A percentile compares a stretch with the other conserved stretches of the same genome.
Evolutionary conservation across 2,113 vertebrate species (phyloP).

Genomic region (Petaurus breviceps): DNA sequence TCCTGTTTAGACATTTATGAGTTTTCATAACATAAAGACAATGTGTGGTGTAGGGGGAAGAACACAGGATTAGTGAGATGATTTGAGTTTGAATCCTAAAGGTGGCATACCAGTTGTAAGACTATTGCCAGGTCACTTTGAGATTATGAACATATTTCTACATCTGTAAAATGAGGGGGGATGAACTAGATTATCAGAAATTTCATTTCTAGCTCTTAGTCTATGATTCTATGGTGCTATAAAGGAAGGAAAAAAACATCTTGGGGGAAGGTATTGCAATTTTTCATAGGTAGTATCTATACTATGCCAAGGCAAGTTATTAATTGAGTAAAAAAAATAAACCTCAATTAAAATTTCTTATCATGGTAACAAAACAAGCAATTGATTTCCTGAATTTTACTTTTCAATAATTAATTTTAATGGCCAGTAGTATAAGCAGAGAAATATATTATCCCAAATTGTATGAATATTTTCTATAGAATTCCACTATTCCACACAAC

Average conservation of each 20-base stretch:
- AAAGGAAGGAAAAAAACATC: not conserved
- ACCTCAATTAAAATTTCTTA: not conserved
- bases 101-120: not conserved
- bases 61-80: no score
- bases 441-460: not conserved
- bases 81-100: not conserved
- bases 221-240: not conserved
- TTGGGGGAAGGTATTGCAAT: not conserved
- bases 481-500: not conserved
- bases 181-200: no score
- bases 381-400: not conserved
- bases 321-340: no score
- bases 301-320: no score
- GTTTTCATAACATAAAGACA: no score
- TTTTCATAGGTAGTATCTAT: not conserved
- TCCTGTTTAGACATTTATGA: no score
- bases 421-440: not conserved
- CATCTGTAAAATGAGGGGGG: not conserved
- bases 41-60: no score
- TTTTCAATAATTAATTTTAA: not conserved
- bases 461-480: not conserved
- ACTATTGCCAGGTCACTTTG: not conserved
- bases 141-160: not conserved
- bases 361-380: not conserved
- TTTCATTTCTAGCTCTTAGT: not conserved